A percentile compares a stretch with the other conserved stretches of the same genome.
These are phyloP conservation scores for Lutjanus campechanus DNA, from an alignment of 2,797 vertebrate genomes.

Conservation along the genomic window DNA sequence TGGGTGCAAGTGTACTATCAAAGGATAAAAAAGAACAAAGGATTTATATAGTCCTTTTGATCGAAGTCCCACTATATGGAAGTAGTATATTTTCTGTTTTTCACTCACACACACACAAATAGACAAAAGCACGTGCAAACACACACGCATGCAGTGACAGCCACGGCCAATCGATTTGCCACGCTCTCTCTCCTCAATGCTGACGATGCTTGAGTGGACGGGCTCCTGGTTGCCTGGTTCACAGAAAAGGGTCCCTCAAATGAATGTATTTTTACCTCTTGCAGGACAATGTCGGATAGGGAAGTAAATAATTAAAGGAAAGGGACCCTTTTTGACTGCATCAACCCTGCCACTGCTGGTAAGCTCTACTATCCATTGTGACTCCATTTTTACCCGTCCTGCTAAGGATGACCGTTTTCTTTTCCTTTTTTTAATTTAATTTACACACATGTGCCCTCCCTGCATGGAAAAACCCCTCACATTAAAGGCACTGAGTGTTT, in stretches of 20 bases:
- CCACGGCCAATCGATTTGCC: slow-evolving; percentile 74
- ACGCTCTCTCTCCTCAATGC: slow-evolving; percentile 77
- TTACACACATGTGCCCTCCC: slow-evolving; percentile 76
- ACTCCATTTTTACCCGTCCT: slow-evolving; percentile 84
- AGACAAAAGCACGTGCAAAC: slow-evolving; percentile 32
- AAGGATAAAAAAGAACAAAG: slow-evolving; percentile 76
- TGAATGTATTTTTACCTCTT: slow-evolving; percentile 91
- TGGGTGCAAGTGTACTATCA: slow-evolving; percentile 71
- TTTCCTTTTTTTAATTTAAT: slow-evolving; percentile 53
- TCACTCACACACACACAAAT: slow-evolving; percentile 32
- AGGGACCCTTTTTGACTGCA: slow-evolving; percentile 92
- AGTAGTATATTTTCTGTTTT: slow-evolving; percentile 71
- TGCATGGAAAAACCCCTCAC: slow-evolving; percentile 86
- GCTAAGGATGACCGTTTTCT: slow-evolving; percentile 75
- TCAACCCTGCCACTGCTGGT: slow-evolving; percentile 92
- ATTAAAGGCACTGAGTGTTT: slow-evolving; percentile 77
- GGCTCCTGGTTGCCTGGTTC: slow-evolving; percentile 84
- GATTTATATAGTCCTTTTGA: slow-evolving; percentile 74
- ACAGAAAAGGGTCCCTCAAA: slow-evolving; percentile 90
- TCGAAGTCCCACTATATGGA: slow-evolving; percentile 64
- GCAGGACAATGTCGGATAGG: slow-evolving; percentile 92
- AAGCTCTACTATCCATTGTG: slow-evolving; percentile 91
- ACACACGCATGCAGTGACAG: slow-evolving; percentile 65
- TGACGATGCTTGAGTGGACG: slow-evolving; percentile 88
- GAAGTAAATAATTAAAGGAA: slow-evolving; percentile 92